A percentile compares a stretch with the other conserved stretches of the same genome.
These are phyloP conservation scores for Elmis aenea DNA, from an alignment of 2,888 invertebrate genomes.

Conservation along the genomic window DNA sequence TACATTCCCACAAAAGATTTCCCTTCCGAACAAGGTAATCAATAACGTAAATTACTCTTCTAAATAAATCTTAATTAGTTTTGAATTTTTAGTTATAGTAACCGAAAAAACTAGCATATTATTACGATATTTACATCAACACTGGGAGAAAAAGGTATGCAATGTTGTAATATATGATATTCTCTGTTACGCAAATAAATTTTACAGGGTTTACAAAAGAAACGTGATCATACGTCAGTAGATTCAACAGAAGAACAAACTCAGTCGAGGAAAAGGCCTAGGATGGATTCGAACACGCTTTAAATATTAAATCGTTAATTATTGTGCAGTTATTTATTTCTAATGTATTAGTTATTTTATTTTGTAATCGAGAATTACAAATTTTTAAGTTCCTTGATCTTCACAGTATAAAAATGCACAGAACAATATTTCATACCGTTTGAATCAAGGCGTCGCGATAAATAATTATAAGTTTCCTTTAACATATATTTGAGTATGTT, in stretches of 20 bases:
- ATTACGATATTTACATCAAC: conserved; percentile 87
- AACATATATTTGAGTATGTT: too few species aligned
- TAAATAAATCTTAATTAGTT: conserved; percentile 14
- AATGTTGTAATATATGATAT: not conserved
- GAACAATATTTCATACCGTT: too few species aligned
- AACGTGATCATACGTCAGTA: conserved; percentile 38
- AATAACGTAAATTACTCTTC: conserved; percentile 1
- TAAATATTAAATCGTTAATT: conserved; percentile 3
- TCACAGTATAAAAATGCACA: too few species aligned
- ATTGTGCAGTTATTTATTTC: conserved; percentile 1
- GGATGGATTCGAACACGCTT: conserved; percentile 35
- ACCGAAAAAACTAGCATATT: conserved; percentile 94
- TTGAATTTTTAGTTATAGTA: conserved; percentile 73
- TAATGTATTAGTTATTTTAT: conserved; percentile 1
- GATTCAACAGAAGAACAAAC: conserved; percentile 36
- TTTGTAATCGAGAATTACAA: too few species aligned
- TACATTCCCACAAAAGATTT: conserved; percentile 91
- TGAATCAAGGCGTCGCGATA: too few species aligned
- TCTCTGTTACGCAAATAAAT: not conserved
- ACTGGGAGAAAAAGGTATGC: conserved; percentile 87
- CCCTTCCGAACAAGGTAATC: conserved; percentile 86
- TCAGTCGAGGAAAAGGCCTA: conserved; percentile 38
- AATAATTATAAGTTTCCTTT: too few species aligned
- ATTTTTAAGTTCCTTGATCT: too few species aligned
- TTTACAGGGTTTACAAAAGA: conserved; percentile 37